These are phyloP conservation scores for Caligus rogercresseyi DNA, from an alignment of 1,140 invertebrate genomes.

Conservation along the genomic window DNA sequence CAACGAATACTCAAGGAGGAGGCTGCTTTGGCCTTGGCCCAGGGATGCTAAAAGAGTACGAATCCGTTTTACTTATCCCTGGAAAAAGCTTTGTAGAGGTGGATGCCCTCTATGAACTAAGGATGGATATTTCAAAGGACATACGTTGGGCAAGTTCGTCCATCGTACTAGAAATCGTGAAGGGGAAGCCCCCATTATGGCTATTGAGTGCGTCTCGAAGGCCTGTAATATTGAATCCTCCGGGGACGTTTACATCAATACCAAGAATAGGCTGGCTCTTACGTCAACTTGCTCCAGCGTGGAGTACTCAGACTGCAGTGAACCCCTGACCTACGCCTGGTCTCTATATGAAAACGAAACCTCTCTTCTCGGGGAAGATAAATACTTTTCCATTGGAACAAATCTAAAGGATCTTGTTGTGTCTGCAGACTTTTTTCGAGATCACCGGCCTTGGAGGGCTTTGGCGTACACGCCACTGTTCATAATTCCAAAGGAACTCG, in stretches of 20 bases:
- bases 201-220: neutral
- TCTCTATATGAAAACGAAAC: neutral
- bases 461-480: neutral
- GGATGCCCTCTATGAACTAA: neutral
- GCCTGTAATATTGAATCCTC: neutral
- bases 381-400: neutral
- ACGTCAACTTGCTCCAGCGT: neutral
- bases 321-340: neutral
- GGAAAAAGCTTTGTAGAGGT: neutral
- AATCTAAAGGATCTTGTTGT: neutral
- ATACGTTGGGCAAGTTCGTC: neutral
- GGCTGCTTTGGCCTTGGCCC: neutral
- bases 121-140: neutral
- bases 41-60: neutral
- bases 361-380: neutral
- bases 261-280: neutral
- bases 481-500: neutral
- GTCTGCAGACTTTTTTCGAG: neutral
- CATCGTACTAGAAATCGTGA: neutral
- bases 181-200: neutral
- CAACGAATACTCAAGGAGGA: too few species aligned
- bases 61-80: neutral
- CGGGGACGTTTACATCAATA: neutral
- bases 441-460: neutral
- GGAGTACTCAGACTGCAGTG: neutral